Conservation (phyloP, 2,113 vertebrate genomes). For the Nothocercus julius region DNA sequence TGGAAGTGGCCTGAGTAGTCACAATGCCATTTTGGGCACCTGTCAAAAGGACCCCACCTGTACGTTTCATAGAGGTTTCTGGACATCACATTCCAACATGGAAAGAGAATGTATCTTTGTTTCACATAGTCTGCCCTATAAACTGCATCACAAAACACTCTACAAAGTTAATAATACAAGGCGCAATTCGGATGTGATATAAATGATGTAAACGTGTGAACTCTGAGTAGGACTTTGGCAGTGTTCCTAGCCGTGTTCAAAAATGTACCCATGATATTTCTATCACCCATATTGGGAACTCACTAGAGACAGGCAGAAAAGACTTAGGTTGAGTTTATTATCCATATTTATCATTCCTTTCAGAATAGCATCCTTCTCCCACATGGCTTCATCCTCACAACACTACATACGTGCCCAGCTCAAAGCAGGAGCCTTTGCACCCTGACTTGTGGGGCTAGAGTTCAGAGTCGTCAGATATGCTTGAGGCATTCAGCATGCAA, state of each 20-base stretch:
- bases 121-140: slow-evolving; percentile 33
- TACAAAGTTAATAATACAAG: slow-evolving; percentile 62
- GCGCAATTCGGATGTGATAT: slow-evolving; percentile 59
- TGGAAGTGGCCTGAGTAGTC: not conserved
- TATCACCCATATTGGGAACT: slow-evolving; percentile 54
- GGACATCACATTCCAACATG: not conserved
- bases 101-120: not conserved
- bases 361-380: slow-evolving; percentile 62
- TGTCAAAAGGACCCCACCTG: not conserved
- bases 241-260: slow-evolving; percentile 56
- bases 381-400: not conserved
- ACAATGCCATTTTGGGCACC: not conserved
- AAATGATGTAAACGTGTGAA: slow-evolving; percentile 71
- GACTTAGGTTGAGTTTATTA: slow-evolving; percentile 58
- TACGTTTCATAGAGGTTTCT: not conserved
- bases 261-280: slow-evolving; percentile 73
- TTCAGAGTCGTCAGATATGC: not conserved
- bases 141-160: slow-evolving; percentile 53
- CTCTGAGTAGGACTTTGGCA: slow-evolving; percentile 67
- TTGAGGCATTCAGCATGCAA: not conserved
- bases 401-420: slow-evolving; percentile 19
- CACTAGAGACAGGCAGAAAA: slow-evolving; percentile 58
- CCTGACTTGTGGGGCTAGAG: slow-evolving; percentile 50
- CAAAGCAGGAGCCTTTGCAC: slow-evolving; percentile 40
- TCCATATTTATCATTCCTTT: slow-evolving; percentile 62